Evolutionary conservation across 2,888 invertebrate genomes (phyloP).

Genomic region (Pardosa pseudoannulata): DNA sequence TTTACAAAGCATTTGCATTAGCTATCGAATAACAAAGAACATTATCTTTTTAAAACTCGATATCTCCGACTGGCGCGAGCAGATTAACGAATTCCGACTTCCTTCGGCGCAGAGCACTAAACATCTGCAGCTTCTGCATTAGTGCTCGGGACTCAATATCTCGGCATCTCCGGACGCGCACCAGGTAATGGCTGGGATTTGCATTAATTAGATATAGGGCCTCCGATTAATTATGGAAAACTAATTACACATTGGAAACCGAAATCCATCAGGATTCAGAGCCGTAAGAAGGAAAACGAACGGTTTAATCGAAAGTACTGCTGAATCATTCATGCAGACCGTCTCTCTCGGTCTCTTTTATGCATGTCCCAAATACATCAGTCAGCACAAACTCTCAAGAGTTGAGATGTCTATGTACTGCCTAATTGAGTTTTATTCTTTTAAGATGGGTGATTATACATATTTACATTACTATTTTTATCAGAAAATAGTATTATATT

Average conservation of each 20-base stretch:
- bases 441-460: too few species aligned
- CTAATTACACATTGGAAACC: slow-evolving; percentile 1
- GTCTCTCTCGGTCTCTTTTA: too few species aligned
- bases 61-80: neutral
- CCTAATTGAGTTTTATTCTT: too few species aligned
- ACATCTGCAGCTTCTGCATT: neutral
- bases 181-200: neutral
- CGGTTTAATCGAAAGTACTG: neutral
- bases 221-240: slow-evolving; percentile 10
- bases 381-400: too few species aligned
- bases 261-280: neutral
- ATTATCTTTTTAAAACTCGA: neutral
- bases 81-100: neutral
- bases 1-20: too few species aligned
- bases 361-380: too few species aligned
- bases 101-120: neutral
- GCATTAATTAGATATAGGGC: neutral
- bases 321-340: neutral
- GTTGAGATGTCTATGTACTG: too few species aligned
- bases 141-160: neutral
- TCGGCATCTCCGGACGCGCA: neutral
- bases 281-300: neutral
- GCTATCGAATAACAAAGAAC: neutral
- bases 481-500: too few species aligned
- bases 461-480: too few species aligned